Conservation (phyloP, 2,797 vertebrate species). For the Tokudaia tokunoshimensis region DNA sequence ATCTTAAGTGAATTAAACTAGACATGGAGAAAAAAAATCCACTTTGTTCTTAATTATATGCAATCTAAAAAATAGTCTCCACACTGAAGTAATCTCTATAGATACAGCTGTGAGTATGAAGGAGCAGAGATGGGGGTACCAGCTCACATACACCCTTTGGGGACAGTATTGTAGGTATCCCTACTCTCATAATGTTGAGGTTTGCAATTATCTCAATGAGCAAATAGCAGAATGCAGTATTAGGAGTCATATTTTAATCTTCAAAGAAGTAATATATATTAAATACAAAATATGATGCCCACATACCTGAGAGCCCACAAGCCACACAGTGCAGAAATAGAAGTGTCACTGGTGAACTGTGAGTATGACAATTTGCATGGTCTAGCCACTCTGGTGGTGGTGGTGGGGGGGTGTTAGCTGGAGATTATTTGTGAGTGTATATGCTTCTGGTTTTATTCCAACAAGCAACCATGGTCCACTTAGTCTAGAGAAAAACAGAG, state of each 20-base stretch:
- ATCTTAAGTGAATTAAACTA: not conserved
- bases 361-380: fast-evolving
- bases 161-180: not conserved
- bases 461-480: not conserved
- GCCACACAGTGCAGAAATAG: not conserved
- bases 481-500: not conserved
- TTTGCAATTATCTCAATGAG: not conserved
- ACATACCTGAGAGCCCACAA: not conserved
- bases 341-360: fast-evolving
- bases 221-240: not conserved
- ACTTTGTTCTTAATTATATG: not conserved
- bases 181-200: not conserved
- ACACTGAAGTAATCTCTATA: not conserved
- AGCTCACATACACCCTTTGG: fast-evolving
- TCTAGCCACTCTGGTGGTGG: not conserved
- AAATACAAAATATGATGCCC: not conserved
- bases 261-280: not conserved
- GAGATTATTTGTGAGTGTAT: not conserved
- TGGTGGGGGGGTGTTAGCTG: too few species aligned
- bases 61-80: not conserved
- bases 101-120: not conserved
- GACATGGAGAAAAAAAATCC: not conserved
- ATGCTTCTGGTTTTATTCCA: not conserved
- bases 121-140: not conserved
- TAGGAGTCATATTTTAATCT: not conserved